Percentiles rank a stretch among this genome's conserved stretches.
Evolutionary conservation across 2,113 vertebrate genomes (phyloP).

Genomic region (Accipiter virgatus): DNA sequence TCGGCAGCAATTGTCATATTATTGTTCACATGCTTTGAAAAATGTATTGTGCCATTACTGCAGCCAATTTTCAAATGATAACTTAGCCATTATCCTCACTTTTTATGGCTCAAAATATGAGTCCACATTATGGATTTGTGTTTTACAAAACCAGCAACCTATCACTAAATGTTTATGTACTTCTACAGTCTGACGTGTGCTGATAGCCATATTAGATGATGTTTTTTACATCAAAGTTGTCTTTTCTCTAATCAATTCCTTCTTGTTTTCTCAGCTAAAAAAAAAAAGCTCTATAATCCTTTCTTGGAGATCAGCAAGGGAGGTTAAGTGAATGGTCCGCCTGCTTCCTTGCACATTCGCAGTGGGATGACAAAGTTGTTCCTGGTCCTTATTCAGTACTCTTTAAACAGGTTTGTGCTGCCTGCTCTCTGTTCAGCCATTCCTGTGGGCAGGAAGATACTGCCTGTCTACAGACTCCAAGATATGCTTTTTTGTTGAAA

Average conservation of each 20-base stretch:
- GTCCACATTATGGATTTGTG: neutral
- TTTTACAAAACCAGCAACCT: constrained; percentile 10
- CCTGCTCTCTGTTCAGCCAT: neutral
- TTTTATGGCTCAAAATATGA: constrained; percentile 21
- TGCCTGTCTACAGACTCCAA: neutral
- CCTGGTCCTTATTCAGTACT: neutral
- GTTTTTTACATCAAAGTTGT: neutral
- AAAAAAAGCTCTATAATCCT: neutral
- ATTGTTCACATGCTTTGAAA: constrained; percentile 28
- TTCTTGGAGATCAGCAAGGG: neutral
- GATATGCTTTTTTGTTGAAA: neutral
- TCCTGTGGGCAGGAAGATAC: neutral
- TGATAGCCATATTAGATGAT: neutral
- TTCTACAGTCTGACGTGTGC: neutral
- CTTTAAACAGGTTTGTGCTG: neutral
- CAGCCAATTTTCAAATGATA: constrained; percentile 37
- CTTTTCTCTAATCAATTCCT: neutral
- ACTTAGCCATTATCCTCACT: constrained; percentile 29
- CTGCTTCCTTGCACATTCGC: neutral
- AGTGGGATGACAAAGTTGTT: neutral
- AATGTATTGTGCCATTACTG: neutral
- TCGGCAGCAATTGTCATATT: neutral
- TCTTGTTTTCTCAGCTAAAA: neutral
- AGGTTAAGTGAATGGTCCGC: neutral
- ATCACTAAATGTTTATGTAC: neutral